A percentile compares a stretch with the other conserved stretches of the same genome.
Conservation (phyloP, 2,113 vertebrate genomes). For the Prionailurus bengalensis region DNA sequence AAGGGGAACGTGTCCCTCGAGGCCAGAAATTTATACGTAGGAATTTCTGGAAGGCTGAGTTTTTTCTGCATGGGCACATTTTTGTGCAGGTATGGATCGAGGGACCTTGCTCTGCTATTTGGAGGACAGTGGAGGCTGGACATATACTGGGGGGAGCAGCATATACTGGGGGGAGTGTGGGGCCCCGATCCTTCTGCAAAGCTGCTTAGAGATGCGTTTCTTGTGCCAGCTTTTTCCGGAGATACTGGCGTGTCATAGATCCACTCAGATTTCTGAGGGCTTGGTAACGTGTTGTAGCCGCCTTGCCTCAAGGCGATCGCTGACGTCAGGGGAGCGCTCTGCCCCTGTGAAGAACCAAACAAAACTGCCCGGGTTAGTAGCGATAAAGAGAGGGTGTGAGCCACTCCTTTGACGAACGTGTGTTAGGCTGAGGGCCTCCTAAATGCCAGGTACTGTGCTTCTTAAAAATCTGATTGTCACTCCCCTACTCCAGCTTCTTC, state of each 20-base stretch:
- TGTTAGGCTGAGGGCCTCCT: not conserved
- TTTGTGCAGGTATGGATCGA: conserved; percentile 29
- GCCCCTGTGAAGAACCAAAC: conserved; percentile 80
- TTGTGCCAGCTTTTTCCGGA: conserved; percentile 83
- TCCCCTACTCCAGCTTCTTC: not conserved
- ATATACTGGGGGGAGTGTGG: conserved; percentile 64
- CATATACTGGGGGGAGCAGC: not conserved
- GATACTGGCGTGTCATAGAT: conserved; percentile 92
- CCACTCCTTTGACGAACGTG: rapidly evolving
- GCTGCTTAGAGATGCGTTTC: not conserved
- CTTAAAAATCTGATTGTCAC: rapidly evolving
- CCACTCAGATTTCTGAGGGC: conserved; percentile 91
- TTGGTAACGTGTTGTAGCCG: conserved; percentile 88
- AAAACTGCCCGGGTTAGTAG: conserved; percentile 49
- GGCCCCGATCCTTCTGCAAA: conserved; percentile 55
- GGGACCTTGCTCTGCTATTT: not conserved
- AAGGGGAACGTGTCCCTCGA: conserved; percentile 44
- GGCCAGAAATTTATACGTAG: conserved; percentile 77
- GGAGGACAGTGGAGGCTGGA: not conserved
- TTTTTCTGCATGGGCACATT: conserved; percentile 70
- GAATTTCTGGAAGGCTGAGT: conserved; percentile 55
- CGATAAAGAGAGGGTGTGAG: not conserved
- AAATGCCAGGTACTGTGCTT: rapidly evolving
- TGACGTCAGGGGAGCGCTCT: not conserved
- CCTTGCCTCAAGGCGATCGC: conserved; percentile 70